Evolutionary conservation across 2,888 invertebrate species (phyloP).

Genomic region (Crocallis elinguaria): DNA sequence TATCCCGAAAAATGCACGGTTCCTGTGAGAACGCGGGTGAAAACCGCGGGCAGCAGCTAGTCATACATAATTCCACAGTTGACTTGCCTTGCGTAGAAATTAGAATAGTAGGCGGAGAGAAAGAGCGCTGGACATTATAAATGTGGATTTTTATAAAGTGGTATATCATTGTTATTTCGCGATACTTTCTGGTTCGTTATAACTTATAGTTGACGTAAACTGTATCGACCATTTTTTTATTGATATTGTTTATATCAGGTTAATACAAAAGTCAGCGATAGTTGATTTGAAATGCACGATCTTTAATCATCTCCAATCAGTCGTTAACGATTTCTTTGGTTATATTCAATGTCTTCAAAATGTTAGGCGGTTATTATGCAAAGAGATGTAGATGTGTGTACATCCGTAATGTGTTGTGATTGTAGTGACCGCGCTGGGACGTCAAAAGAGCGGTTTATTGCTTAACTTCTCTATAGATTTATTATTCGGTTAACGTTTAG

Average conservation of each 20-base stretch:
- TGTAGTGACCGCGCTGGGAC: not conserved
- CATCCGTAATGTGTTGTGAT: slow-evolving; percentile 19
- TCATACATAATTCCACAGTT: slow-evolving; percentile 8
- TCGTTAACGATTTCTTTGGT: slow-evolving; percentile 4
- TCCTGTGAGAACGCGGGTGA: too few species aligned
- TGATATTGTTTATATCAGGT: too few species aligned
- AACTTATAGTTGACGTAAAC: too few species aligned
- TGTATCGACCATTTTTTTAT: too few species aligned
- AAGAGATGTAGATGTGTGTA: slow-evolving; percentile 37
- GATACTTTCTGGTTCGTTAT: too few species aligned
- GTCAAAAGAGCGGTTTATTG: not conserved
- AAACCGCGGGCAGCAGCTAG: too few species aligned
- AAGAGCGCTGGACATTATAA: not conserved
- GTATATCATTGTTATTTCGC: too few species aligned
- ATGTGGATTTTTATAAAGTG: not conserved
- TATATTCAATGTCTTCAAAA: slow-evolving; percentile 34
- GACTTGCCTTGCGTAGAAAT: slow-evolving; percentile 19
- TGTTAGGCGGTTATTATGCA: slow-evolving; percentile 56
- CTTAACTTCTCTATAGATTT: too few species aligned
- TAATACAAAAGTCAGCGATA: too few species aligned
- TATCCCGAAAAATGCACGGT: too few species aligned
- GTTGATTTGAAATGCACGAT: not conserved
- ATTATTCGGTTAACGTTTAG: too few species aligned
- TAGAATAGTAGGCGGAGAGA: not conserved
- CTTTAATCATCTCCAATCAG: not conserved